A percentile compares a stretch with the other conserved stretches of the same genome.
phyloP scores from a whole-genome alignment of 2,888 invertebrate genomes.

The Hypercompe scribonia region DNA sequence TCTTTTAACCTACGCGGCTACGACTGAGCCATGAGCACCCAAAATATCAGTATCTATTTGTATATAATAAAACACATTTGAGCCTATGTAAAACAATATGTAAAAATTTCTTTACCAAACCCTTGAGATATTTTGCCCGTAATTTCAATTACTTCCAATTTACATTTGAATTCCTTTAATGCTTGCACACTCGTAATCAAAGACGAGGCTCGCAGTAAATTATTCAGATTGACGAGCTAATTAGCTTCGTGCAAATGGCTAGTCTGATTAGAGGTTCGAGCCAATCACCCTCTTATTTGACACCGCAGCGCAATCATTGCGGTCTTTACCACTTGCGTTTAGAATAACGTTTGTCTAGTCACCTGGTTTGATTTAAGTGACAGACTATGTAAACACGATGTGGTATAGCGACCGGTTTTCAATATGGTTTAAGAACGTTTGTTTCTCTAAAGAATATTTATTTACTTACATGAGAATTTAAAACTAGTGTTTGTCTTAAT shows the following conservation, averaged over 20 bases:
- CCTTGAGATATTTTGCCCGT: neutral
- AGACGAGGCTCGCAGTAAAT: slow-evolving; percentile 17
- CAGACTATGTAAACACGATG: neutral
- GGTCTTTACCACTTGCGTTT: slow-evolving; percentile 1
- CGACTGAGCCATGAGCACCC: too few relatives aligned
- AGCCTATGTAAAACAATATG: too few relatives aligned
- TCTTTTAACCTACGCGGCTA: too few relatives aligned
- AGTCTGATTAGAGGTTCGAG: slow-evolving; percentile 41
- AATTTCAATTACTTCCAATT: neutral
- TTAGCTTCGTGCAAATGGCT: slow-evolving; percentile 35
- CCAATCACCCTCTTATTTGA: slow-evolving; percentile 40
- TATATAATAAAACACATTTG: too few relatives aligned
- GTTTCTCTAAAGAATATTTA: too few relatives aligned
- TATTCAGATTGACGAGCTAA: slow-evolving; percentile 21
- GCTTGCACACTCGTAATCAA: slow-evolving; percentile 16
- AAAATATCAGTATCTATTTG: too few relatives aligned
- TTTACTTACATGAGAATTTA: too few relatives aligned
- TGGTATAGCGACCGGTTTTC: neutral
- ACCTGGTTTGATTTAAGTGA: slow-evolving; percentile 14
- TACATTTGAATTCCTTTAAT: neutral
- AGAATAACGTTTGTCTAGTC: slow-evolving; percentile 22
- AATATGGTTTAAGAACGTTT: too few relatives aligned
- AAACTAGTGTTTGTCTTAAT: too few relatives aligned
- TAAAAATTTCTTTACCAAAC: neutral
- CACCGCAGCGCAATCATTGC: slow-evolving; percentile 33